A percentile compares a stretch with the other conserved stretches of the same genome.
phyloP scores from a whole-genome alignment of 2,888 invertebrate genomes.

The Acheta domesticus region DNA sequence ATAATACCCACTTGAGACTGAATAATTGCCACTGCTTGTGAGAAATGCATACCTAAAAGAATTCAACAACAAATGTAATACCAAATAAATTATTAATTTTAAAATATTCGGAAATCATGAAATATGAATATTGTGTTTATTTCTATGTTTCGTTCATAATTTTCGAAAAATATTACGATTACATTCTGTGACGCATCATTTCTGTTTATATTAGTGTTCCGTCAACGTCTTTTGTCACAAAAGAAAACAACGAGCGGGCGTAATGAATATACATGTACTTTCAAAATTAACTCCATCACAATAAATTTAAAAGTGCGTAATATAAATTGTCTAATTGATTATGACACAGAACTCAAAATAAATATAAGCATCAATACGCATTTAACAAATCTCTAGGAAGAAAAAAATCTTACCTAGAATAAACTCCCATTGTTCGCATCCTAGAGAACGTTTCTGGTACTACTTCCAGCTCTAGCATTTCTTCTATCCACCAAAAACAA shows the following conservation, averaged over 20 bases:
- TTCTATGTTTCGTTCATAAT: too few relatives aligned
- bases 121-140: too few relatives aligned
- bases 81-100: too few relatives aligned
- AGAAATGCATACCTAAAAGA: constrained; percentile 89
- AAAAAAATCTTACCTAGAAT: constrained; percentile 72
- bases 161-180: not conserved
- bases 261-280: too few relatives aligned
- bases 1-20: constrained; percentile 94
- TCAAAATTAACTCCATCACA: too few relatives aligned
- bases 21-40: constrained; percentile 93
- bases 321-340: too few relatives aligned
- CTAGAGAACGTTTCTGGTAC: constrained; percentile 91
- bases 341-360: too few relatives aligned
- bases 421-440: constrained; percentile 98
- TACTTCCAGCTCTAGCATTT: constrained; percentile 95
- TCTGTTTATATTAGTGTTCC: not conserved
- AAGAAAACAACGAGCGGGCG: not conserved
- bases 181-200: not conserved
- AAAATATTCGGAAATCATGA: too few relatives aligned
- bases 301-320: too few relatives aligned
- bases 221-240: not conserved
- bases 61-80: not conserved
- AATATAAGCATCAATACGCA: not conserved
- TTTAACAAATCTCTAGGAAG: not conserved
- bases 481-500: constrained; percentile 40